Conservation (phyloP, 2,888 invertebrate species). For the Cerceris rybyensis region DNA sequence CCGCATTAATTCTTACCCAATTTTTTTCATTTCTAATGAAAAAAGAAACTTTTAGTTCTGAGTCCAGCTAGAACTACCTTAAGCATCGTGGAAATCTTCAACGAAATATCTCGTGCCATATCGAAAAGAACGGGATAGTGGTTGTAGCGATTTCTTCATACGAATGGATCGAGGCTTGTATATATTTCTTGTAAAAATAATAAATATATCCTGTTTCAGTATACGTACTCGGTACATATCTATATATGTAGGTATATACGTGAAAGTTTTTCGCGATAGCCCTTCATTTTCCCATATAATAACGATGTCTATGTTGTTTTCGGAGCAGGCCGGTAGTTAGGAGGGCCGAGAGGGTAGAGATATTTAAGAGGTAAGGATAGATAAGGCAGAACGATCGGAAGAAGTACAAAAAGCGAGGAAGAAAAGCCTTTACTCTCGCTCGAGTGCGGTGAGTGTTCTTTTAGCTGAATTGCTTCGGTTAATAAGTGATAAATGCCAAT, state of each 20-base stretch:
- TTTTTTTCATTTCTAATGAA: too few species aligned
- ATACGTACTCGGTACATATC: background rate
- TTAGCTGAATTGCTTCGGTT: slow-evolving; percentile 55
- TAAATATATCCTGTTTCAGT: background rate
- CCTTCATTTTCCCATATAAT: slow-evolving; percentile 16
- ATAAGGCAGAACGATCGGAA: slow-evolving; percentile 37
- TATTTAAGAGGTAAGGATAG: slow-evolving; percentile 39
- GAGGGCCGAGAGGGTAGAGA: slow-evolving; percentile 39
- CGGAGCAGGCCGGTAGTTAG: slow-evolving; percentile 27
- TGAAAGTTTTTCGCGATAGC: background rate
- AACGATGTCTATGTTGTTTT: slow-evolving; percentile 38
- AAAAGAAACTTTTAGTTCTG: too few species aligned
- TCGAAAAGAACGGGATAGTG: background rate
- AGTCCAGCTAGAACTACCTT: too few species aligned
- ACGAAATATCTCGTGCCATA: background rate
- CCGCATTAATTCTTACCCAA: too few species aligned
- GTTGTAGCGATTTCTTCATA: too few species aligned
- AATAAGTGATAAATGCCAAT: slow-evolving; percentile 60
- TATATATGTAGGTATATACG: background rate
- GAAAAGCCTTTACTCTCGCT: slow-evolving; percentile 39
- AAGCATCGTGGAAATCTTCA: background rate
- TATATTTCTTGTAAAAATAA: too few species aligned
- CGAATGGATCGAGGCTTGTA: too few species aligned
- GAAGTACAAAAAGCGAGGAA: slow-evolving; percentile 19
- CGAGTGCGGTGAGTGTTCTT: slow-evolving; percentile 52